Conservation (phyloP, 2,113 vertebrate genomes). For the Etia nguti region DNA sequence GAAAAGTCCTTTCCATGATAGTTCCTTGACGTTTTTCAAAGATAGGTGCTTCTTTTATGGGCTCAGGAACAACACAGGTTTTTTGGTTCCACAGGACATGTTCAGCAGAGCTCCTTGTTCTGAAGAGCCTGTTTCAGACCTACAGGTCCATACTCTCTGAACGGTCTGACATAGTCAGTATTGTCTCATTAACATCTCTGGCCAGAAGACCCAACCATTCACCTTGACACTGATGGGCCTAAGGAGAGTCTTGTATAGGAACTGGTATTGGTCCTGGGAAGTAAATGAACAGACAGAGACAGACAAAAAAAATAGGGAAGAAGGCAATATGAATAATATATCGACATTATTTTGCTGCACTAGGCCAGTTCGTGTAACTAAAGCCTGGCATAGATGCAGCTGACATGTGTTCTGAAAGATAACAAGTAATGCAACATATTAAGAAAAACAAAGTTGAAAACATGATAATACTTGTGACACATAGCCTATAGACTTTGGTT, state of each 20-base stretch:
- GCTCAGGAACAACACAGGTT: not conserved
- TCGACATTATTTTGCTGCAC: not conserved
- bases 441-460: not conserved
- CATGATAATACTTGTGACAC: not conserved
- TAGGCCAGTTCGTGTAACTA: not conserved
- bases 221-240: conserved; percentile 90
- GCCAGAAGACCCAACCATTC: conserved; percentile 75
- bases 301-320: not conserved
- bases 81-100: not conserved
- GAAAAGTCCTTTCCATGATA: conserved; percentile 86
- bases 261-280: conserved; percentile 91
- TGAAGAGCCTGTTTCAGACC: conserved; percentile 74
- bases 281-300: not conserved
- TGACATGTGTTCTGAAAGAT: not conserved
- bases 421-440: not conserved
- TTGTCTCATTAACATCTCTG: conserved; percentile 84
- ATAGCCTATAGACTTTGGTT: not conserved
- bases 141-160: conserved; percentile 93
- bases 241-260: conserved; percentile 92
- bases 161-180: conserved; percentile 81
- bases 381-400: not conserved
- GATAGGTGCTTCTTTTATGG: conserved; percentile 72
- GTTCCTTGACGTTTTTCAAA: conserved; percentile 89
- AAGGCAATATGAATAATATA: not conserved
- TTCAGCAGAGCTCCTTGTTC: not conserved